Base-by-base conservation (phyloP, 2,797 vertebrate genomes). In the Podarcis lilfordi region DNA sequence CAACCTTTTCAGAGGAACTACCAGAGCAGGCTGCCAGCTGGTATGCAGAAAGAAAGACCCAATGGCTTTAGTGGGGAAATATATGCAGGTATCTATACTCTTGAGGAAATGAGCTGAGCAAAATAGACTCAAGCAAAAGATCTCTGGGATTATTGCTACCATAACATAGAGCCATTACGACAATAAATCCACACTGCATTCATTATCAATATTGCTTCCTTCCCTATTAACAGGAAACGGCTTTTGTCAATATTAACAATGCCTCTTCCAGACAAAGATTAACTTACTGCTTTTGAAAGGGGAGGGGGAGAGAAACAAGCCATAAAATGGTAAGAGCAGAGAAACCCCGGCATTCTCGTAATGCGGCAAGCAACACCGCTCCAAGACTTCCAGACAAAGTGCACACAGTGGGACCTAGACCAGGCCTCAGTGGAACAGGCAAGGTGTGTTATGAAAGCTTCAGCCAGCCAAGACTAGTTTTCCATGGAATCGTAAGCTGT, bases 121-220 rank as follows among this genome's bases (percentile, higher is more conserved):
- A 82, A 85, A 78, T 88, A 92, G 86, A 81, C 84, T 64, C 86
- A 82, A 82, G 79, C 45, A 59, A 92, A 79, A 80, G 77, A 85
- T 91, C 86, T 90, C 77, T 87, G 90, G 91, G 77, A 89, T 82
- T 91, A 82, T 64, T 80, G 92, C 91, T 89, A 37, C 92, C 84
- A 82, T 8, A 93, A 91, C 87, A n/a, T 37, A 92, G 92, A 94
- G 68, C 68, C 35, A 81, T 82, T 77, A 55, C 23, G 45, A 32
- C 74, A 59, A 84, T 84, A 80, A 71, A 80, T 68, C 45, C 50
- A 80, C 29, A 23, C 40, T 69, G 61, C 59, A 71, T 40, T 15
- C 17, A 23, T 74, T 87, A 45, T 66, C 59, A 25, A 71, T n/a
- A 78, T 71, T 50, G 29, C 40, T 88, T 69, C 66, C 37, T 72